Evolutionary conservation across 2,888 invertebrate genomes (phyloP).

Genomic region (Acrobasis repandana): DNA sequence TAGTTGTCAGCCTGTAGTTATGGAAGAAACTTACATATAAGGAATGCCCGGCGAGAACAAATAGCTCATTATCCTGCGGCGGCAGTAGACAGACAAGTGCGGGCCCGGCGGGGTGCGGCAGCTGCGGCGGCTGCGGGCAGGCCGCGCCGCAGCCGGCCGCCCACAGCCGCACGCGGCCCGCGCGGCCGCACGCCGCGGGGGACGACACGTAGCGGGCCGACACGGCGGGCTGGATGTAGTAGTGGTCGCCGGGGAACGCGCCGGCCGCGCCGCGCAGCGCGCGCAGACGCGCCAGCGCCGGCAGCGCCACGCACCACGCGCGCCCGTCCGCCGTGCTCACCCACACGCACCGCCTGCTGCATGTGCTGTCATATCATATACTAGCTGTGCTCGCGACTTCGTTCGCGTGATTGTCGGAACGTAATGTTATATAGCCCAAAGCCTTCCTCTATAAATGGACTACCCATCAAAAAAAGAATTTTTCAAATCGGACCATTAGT

Average conservation of each 20-base stretch:
- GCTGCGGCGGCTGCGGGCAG: conserved; percentile 32
- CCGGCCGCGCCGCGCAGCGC: conserved; percentile 23
- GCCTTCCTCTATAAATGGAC: too few species aligned
- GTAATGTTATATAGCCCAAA: too few species aligned
- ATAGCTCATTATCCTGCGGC: neutral
- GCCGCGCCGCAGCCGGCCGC: conserved; percentile 24
- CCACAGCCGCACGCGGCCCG: conserved; percentile 30
- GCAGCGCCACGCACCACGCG: conserved; percentile 50
- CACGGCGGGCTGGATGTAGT: conserved; percentile 50
- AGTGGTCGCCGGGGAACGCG: conserved; percentile 27
- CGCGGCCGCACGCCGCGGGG: conserved; percentile 26
- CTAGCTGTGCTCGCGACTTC: too few species aligned
- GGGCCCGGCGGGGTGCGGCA: conserved; percentile 36
- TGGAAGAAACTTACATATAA: neutral
- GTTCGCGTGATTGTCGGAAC: too few species aligned
- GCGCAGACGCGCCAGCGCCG: conserved; percentile 43
- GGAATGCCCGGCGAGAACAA: neutral
- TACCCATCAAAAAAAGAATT: too few species aligned
- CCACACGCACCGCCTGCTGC: conserved; percentile 57
- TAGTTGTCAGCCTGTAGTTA: too few species aligned
- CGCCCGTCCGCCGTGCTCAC: conserved; percentile 46
- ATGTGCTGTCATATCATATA: neutral
- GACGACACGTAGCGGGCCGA: conserved; percentile 34
- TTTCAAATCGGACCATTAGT: too few species aligned
- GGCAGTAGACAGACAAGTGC: conserved; percentile 28